phyloP scores from a whole-genome alignment of 1,140 invertebrate genomes.

The Sesamia nonagrioides region DNA sequence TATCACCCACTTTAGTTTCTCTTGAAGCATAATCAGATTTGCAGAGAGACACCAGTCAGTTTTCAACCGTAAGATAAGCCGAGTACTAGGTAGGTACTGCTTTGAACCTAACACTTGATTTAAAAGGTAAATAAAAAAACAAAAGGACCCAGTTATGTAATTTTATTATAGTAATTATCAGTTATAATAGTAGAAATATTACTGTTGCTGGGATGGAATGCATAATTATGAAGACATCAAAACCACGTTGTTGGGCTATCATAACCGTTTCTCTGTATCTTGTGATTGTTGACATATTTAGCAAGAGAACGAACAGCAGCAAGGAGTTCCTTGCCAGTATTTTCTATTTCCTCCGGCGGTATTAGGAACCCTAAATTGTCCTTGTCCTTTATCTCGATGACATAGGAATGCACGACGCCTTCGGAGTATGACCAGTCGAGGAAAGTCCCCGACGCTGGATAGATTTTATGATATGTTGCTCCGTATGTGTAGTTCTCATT shows the following conservation, averaged over 20 bases:
- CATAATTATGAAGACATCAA: neutral
- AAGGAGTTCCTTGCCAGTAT: slow-evolving; percentile 52
- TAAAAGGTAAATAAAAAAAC: neutral
- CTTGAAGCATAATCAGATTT: slow-evolving; percentile 25
- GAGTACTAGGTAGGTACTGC: neutral
- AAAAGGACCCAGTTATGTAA: neutral
- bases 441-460: slow-evolving; percentile 51
- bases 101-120: no score
- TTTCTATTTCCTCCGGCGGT: slow-evolving; percentile 51
- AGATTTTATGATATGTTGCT: slow-evolving; percentile 50
- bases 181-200: no score
- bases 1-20: no score
- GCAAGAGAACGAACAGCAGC: slow-evolving; percentile 49
- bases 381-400: slow-evolving; percentile 51
- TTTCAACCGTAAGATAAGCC: neutral
- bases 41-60: neutral
- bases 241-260: slow-evolving; percentile 26
- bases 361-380: slow-evolving; percentile 51
- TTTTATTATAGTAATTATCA: no score
- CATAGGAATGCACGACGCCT: slow-evolving; percentile 42
- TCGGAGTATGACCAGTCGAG: slow-evolving; percentile 56
- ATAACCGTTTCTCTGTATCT: neutral
- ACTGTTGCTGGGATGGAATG: no score
- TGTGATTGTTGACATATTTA: slow-evolving; percentile 17
- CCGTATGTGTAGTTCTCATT: slow-evolving; percentile 48